Conservation (phyloP, 2,113 vertebrate species). For the Chloebia gouldiae region DNA sequence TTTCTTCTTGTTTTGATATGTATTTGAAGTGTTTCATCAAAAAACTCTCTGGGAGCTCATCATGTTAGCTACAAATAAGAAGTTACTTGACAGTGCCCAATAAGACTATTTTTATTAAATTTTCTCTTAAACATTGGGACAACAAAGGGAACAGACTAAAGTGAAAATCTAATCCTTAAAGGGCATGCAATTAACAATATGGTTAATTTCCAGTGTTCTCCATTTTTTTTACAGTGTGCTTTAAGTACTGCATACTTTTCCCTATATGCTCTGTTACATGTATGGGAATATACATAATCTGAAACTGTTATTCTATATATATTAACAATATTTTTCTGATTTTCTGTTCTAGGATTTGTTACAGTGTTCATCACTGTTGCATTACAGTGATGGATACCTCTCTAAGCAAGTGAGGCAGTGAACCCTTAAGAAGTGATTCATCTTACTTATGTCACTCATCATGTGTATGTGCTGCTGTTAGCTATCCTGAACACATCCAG, state of each 20-base stretch:
- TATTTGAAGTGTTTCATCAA: neutral
- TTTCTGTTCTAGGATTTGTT: neutral
- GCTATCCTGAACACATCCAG: neutral
- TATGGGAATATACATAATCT: neutral
- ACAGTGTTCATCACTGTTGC: neutral
- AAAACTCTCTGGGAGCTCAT: neutral
- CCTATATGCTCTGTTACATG: neutral
- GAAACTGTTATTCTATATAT: neutral
- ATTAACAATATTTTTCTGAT: neutral
- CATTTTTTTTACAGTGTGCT: neutral
- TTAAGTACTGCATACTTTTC: neutral
- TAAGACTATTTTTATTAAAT: neutral
- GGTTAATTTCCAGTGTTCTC: neutral
- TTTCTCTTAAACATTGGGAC: neutral
- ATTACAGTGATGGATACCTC: neutral
- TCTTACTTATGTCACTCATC: neutral
- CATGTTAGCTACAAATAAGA: neutral
- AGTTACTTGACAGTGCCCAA: neutral
- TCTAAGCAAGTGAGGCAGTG: neutral
- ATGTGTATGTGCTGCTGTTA: neutral
- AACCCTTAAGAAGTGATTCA: neutral
- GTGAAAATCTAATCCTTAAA: neutral
- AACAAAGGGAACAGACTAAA: neutral
- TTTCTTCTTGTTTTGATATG: neutral
- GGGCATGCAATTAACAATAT: neutral